Base-by-base conservation (phyloP, 2,888 invertebrate species). In the Melolontha melolontha region DNA sequence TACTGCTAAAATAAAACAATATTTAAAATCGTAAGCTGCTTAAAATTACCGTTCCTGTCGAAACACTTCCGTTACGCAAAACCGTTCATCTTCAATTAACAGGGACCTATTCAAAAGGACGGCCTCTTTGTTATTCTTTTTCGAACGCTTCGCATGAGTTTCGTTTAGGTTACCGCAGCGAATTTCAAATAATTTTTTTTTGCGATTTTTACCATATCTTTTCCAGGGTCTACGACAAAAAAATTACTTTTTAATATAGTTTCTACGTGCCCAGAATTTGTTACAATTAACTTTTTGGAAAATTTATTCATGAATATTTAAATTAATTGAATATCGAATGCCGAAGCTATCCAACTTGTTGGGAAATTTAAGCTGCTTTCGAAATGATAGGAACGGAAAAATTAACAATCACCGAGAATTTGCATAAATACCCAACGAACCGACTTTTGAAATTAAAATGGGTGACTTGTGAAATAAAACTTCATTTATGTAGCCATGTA, bases 301-400 rank as follows among this genome's bases (percentile, higher is more conserved):
- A 62, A 14, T 10, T 14, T 47, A 62, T 47, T 62, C 59, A 62
- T 62, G 59, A 62, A 62, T 62, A 62, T 62, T 62, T 62, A 62
- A 62, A 62, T 62, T 62, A 62, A 62, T 62, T 62, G 47, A 47
- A 29, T 47, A 34, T 34, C 47, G 47, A 62, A 34, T 11, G 44
- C 27, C 44, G 29, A 29, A 29, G 27, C 42, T 22, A 57, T 57
- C 42, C n/a, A 57, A 57, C 17, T 49, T 62, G 47, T 62, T 62
- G 59, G 42, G 59, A 62, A 47, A 62, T 34, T 34, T 47, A 17
- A 47, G 47, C 59, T 16, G 59, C 59, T 62, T 27, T 47, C 59
- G 39, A 17, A 49, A 16, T 47, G 59, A 62, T 62, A 62, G 47
- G 29, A 39, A 10, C 34, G 42, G 47, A 62, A 47, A 62, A 62